Conservation (phyloP, 2,888 invertebrate genomes). For the Allolobophora icterica region DNA sequence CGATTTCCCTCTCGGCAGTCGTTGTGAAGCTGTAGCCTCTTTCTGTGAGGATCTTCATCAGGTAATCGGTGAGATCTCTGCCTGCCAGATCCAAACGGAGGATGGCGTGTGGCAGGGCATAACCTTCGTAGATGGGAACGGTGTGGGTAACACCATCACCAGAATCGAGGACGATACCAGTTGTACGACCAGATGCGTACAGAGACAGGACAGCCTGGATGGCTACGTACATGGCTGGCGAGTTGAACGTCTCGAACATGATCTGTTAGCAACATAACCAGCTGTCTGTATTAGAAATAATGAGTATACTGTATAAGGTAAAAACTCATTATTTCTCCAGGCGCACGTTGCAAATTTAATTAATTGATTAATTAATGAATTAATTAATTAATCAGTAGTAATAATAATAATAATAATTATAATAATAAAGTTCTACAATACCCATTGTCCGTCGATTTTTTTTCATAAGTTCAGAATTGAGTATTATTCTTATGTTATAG, state of each 20-base stretch:
- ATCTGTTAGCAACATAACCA: too few species aligned
- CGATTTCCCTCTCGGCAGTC: conserved; percentile 4
- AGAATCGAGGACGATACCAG: conserved; percentile 6
- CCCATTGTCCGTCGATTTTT: too few species aligned
- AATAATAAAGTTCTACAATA: too few species aligned
- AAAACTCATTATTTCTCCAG: too few species aligned
- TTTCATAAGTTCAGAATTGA: too few species aligned
- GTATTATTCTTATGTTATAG: too few species aligned
- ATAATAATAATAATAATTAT: too few species aligned
- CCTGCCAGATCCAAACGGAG: conserved; percentile 4
- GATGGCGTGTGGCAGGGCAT: conserved; percentile 1
- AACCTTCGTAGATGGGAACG: neutral
- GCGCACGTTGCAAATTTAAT: too few species aligned
- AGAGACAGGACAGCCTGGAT: conserved; percentile 17
- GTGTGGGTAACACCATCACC: neutral
- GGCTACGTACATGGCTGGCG: neutral
- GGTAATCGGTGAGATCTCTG: conserved; percentile 5
- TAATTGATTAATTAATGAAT: too few species aligned
- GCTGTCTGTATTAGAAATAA: too few species aligned
- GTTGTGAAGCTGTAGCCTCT: neutral
- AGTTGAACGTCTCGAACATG: neutral
- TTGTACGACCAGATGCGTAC: conserved; percentile 17
- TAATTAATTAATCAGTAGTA: too few species aligned
- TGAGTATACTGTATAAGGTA: too few species aligned
- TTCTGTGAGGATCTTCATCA: conserved; percentile 17